phyloP scores from a whole-genome alignment of 2,888 invertebrate species.

The Blastobasis adustella region DNA sequence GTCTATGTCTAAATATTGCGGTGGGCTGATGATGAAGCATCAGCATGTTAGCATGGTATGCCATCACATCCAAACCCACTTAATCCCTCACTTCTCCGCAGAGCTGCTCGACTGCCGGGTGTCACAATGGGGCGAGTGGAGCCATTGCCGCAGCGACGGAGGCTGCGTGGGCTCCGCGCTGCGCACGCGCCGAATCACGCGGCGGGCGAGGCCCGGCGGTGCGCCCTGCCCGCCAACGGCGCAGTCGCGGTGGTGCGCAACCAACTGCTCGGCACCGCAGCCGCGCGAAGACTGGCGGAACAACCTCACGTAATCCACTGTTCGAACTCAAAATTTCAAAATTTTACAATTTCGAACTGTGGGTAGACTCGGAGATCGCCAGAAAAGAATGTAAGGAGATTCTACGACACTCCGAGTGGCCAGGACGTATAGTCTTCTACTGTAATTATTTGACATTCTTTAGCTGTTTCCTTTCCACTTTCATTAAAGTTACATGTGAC shows the following conservation, averaged over 20 bases:
- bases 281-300: constrained; percentile 37
- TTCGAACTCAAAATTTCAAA: no score
- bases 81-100: constrained; percentile 14
- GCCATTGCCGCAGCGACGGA: constrained; percentile 89
- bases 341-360: no score
- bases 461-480: constrained; percentile 17
- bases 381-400: not conserved
- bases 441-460: constrained; percentile 1
- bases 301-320: constrained; percentile 55
- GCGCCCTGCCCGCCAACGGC: constrained; percentile 87
- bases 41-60: no score
- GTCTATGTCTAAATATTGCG: no score
- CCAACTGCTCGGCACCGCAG: constrained; percentile 50
- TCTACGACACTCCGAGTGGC: constrained; percentile 16
- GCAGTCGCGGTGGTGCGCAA: constrained; percentile 92
- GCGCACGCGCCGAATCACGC: constrained; percentile 84
- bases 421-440: constrained; percentile 12
- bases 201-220: constrained; percentile 86
- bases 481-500: constrained; percentile 18
- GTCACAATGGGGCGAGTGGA: constrained; percentile 91
- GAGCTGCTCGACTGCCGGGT: constrained; percentile 87
- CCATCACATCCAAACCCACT: no score
- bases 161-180: constrained; percentile 93
- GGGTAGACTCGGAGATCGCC: constrained; percentile 11
- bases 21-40: no score